Evolutionary conservation across 2,113 vertebrate species (phyloP), one percentile per base, ranked within the genome.

Genomic region (Nibea coibor): DNA sequence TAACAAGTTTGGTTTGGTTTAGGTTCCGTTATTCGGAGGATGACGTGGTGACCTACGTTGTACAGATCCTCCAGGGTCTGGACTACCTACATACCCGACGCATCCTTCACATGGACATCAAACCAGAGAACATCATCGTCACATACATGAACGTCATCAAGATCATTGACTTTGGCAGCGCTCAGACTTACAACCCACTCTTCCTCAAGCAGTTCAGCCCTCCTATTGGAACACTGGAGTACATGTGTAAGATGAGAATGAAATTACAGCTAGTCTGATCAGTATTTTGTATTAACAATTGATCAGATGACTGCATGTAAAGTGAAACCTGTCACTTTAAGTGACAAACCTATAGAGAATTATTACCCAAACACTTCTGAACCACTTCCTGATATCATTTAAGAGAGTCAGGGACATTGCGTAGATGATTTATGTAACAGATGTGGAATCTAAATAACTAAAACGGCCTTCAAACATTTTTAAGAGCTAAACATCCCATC

Each of bases 11-110:
- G n/a, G 1, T 45, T 19, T 51, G 26, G 50, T 56, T 68, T 87
- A 99, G 98, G 92, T 98, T 99, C 92, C 96, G 97, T 63, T 99
- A 99, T 89, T 99, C 98, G 0, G 98, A 99, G 86, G 98, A 99
- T 0, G 98, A 99, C 0, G 97, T 99, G 89, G 98, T 97, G 75
- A 95, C 91, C 70, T 99, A 98, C 0, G 58, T 98, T 11, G 91
- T 96, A 42, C 98, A 99, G 95, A 93, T 98, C 65, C 94, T 99
- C 2, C 97, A 99, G 88, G 98, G 97, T 50, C 94, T 99, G 3
- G 97, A 99, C 68, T 99, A 99, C 84, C 96, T 99, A 51, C 98
- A 99, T 0, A 81, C 94, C 61, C 94, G 91, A 47, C 96, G 94
- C 16, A 97, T 99, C 9, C 95, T 99, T 47, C 98, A 99, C 88